Conservation (phyloP, 1,140 invertebrate genomes). For the Sminthurides bifidus region DNA sequence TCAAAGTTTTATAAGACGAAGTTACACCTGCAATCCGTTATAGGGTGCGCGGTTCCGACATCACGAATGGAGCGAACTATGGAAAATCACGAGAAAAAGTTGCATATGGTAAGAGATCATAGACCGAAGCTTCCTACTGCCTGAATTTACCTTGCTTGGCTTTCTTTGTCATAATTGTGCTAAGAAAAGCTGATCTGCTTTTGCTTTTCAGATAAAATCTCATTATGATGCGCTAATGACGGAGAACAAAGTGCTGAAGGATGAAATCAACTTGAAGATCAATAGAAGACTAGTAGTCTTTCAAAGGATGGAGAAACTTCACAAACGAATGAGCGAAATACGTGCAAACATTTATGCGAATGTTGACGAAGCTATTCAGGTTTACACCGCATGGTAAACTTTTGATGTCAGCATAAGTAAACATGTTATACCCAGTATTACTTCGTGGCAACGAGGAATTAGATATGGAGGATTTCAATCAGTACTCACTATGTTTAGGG, state of each 20-base stretch:
- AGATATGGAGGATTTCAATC: not conserved
- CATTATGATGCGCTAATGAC: conserved; percentile 2
- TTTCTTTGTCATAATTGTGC: no score
- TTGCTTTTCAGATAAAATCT: not conserved
- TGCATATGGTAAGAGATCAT: not conserved
- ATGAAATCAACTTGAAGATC: not conserved
- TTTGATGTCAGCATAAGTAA: not conserved
- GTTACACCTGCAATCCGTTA: not conserved
- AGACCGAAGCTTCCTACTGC: no score
- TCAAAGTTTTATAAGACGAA: conserved; percentile 6
- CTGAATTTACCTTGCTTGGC: no score
- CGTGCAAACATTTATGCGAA: not conserved
- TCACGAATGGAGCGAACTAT: not conserved
- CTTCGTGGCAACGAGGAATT: not conserved
- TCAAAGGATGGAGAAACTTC: not conserved
- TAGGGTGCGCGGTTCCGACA: not conserved
- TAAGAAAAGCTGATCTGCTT: no score
- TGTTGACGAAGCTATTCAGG: not conserved
- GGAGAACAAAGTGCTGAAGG: not conserved
- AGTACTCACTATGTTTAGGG: not conserved
- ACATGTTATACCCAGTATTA: not conserved
- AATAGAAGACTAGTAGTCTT: not conserved
- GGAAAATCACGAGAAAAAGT: not conserved
- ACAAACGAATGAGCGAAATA: not conserved
- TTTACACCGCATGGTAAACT: conserved; percentile 1